Evolutionary conservation across 2,113 vertebrate genomes (phyloP), one percentile per base, ranked within the genome.

Genomic region (Hydrochoerus hydrochaeris): DNA sequence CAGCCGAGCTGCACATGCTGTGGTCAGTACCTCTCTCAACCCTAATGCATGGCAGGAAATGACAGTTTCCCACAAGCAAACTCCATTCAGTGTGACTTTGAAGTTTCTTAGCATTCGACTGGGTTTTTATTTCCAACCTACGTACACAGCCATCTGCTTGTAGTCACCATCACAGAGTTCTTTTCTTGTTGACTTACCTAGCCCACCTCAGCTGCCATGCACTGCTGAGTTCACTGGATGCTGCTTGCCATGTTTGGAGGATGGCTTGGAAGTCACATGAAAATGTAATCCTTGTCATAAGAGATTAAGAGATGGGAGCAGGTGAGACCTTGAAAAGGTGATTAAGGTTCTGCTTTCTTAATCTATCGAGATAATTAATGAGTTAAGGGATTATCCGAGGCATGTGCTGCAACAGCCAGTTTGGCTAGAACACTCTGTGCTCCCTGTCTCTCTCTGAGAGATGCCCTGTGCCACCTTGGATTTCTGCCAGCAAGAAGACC

Each of bases 1-100:
- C n/a, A n/a, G n/a, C 44, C 2, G 2, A 0, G 1, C 3, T 1
- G 3, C 5, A 52, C 20, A 9, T 1, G 11, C 24, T 44, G 35
- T 9, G 20, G 88, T 32, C 67, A 49, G 44, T 57, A 19, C 73
- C 49, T 49, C 41, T 41, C 69, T 62, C 14, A 38, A 38, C 44
- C 20, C 77, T 84, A 46, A 69, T 7, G 46, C 4, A 19, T 4
- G 17, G 52, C 46, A 94, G 80, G 67, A 97, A 84, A 62, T 65
- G 46, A 26, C 24, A 65, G 17, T 54, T 90, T 35, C 86, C 65
- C 35, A n/a, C 52, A 52, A 46, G 41, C 1, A 41, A 46, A 38
- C 75, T 60, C 63, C 22, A 28, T 35, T 67, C n/a, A 67, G 9
- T 35, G 69, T 57, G 35, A 63, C 78, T 67, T 28, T 92, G 63